These are phyloP conservation scores for Timema podura DNA, from an alignment of 2,888 invertebrate species.

Conservation along the genomic window DNA sequence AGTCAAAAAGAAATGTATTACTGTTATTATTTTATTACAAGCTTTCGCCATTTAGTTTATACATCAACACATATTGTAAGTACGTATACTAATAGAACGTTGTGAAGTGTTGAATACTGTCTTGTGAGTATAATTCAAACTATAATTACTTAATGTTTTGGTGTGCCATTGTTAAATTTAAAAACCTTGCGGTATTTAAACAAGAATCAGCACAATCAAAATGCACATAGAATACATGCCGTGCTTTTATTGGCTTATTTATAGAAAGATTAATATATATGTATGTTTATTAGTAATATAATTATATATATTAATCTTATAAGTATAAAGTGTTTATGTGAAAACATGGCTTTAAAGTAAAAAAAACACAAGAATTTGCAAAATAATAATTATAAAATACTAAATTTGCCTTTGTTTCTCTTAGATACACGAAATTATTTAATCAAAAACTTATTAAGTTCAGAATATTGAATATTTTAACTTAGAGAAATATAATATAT, in stretches of 20 bases:
- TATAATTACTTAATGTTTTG: neutral
- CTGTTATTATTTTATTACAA: too few species aligned
- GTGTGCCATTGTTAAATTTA: neutral
- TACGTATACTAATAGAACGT: too few species aligned
- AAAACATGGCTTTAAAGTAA: neutral
- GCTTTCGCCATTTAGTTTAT: too few species aligned
- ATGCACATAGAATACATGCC: constrained; percentile 2
- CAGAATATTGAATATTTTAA: too few species aligned
- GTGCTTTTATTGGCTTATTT: constrained; percentile 3
- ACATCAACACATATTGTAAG: too few species aligned
- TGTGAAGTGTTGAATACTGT: too few species aligned
- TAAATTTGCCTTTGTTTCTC: neutral
- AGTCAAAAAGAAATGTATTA: too few species aligned
- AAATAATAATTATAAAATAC: neutral
- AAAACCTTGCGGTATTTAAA: neutral
- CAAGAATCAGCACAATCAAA: constrained; percentile 17
- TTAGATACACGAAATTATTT: too few species aligned
- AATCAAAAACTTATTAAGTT: too few species aligned
- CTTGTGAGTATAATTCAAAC: neutral
- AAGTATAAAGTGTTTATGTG: neutral
- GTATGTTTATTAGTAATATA: neutral
- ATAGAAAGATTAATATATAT: neutral
- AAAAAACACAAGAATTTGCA: neutral
- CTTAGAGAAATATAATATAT: too few species aligned
- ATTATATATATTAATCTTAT: neutral